phyloP scores from a whole-genome alignment of 1,140 invertebrate genomes.

The Anastatus disparis region DNA sequence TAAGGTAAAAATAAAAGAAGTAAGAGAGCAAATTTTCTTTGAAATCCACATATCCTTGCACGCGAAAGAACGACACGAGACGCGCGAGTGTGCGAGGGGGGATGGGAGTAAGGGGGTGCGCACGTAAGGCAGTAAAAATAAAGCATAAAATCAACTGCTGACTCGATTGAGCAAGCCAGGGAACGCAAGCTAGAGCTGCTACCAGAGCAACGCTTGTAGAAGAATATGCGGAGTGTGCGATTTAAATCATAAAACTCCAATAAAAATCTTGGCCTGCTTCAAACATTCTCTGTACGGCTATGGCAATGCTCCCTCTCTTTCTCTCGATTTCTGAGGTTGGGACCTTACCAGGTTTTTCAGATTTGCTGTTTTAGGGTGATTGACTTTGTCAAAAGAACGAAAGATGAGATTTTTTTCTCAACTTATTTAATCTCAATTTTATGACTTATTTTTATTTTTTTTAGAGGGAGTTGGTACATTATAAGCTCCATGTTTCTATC shows the following conservation, averaged over 20 bases:
- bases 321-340: too few relatives aligned
- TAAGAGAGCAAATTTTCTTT: slow-evolving; percentile 27
- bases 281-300: not conserved
- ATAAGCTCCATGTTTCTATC: too few relatives aligned
- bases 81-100: slow-evolving; percentile 6
- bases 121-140: slow-evolving; percentile 60
- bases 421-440: too few relatives aligned
- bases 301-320: not conserved
- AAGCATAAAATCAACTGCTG: slow-evolving; percentile 64
- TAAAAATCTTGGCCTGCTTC: slow-evolving; percentile 48
- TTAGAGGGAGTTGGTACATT: too few relatives aligned
- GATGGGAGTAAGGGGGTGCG: slow-evolving; percentile 20
- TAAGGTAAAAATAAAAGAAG: not conserved
- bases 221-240: slow-evolving; percentile 59
- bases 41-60: slow-evolving; percentile 29
- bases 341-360: not conserved
- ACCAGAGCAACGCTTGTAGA: slow-evolving; percentile 3
- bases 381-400: too few relatives aligned
- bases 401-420: too few relatives aligned
- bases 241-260: slow-evolving; percentile 65
- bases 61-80: slow-evolving; percentile 28
- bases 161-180: slow-evolving; percentile 52
- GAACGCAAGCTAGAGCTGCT: not conserved
- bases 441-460: too few relatives aligned
- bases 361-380: too few relatives aligned